A percentile compares a stretch with the other conserved stretches of the same genome.
These are phyloP conservation scores for Macaria liturata DNA, from an alignment of 2,888 invertebrate genomes.

Conservation along the genomic window DNA sequence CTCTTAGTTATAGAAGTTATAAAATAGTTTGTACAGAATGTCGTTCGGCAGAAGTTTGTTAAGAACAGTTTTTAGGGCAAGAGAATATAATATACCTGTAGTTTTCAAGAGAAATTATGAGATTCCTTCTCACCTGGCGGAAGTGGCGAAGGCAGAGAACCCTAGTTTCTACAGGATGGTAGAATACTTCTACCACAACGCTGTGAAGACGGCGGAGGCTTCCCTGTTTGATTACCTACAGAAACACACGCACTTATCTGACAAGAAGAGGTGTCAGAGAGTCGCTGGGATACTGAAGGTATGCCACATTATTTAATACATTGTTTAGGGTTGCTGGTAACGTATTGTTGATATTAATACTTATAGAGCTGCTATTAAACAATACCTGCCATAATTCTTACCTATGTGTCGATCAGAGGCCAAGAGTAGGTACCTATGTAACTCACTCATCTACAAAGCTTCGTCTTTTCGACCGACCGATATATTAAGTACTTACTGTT, in stretches of 20 bases:
- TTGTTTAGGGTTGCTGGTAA: no score
- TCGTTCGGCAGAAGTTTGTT: slow-evolving; percentile 2
- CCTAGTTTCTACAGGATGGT: slow-evolving; percentile 86
- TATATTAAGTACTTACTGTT: no score
- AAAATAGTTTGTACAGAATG: slow-evolving; percentile 3
- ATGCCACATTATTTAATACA: slow-evolving; percentile 5
- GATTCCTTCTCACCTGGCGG: slow-evolving; percentile 62
- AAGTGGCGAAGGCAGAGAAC: slow-evolving; percentile 58
- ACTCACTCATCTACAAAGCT: no score
- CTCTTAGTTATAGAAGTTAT: no score
- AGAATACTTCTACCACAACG: slow-evolving; percentile 87
- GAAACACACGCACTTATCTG: slow-evolving; percentile 71
- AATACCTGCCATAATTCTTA: no score
- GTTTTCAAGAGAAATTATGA: slow-evolving; percentile 53
- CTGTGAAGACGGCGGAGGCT: slow-evolving; percentile 79
- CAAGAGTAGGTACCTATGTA: no score
- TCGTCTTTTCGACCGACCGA: no score
- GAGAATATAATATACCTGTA: slow-evolving; percentile 13
- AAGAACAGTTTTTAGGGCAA: slow-evolving; percentile 2
- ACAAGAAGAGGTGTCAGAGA: slow-evolving; percentile 84
- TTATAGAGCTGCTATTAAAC: no score
- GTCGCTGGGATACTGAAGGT: slow-evolving; percentile 85
- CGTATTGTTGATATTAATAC: no score
- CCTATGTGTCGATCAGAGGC: no score
- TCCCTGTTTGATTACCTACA: slow-evolving; percentile 76